Conservation (phyloP, 1,140 invertebrate genomes). For the Neodiprion fabricii region DNA sequence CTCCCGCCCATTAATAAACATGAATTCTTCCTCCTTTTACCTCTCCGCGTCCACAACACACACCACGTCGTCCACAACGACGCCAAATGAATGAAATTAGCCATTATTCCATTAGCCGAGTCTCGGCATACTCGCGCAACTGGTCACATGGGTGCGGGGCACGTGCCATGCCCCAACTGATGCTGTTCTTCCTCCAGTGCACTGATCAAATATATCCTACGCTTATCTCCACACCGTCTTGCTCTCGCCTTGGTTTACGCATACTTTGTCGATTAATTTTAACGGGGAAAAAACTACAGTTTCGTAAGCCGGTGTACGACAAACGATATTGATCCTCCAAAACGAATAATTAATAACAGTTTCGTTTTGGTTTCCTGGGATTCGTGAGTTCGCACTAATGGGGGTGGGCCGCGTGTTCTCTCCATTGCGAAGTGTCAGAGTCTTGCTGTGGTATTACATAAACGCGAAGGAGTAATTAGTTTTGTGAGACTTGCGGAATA, state of each 20-base stretch:
- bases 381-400: too few species aligned
- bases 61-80: background rate
- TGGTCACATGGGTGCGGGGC: background rate
- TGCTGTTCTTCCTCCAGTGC: background rate
- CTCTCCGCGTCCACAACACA: background rate
- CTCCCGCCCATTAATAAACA: conserved; percentile 25
- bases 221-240: too few species aligned
- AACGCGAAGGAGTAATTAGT: background rate
- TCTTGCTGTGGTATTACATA: background rate
- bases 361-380: too few species aligned
- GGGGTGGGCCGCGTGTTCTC: too few species aligned
- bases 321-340: too few species aligned
- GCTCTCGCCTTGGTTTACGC: too few species aligned
- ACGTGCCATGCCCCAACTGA: background rate
- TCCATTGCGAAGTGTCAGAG: too few species aligned
- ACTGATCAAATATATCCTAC: background rate
- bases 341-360: too few species aligned
- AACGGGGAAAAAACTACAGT: too few species aligned
- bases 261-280: too few species aligned
- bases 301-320: too few species aligned
- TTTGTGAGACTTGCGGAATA: background rate
- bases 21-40: conserved; percentile 16
- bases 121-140: background rate
- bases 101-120: conserved; percentile 1
- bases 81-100: background rate